These are phyloP conservation scores for Iguana delicatissima DNA, from an alignment of 2,797 vertebrate species.

Conservation along the genomic window DNA sequence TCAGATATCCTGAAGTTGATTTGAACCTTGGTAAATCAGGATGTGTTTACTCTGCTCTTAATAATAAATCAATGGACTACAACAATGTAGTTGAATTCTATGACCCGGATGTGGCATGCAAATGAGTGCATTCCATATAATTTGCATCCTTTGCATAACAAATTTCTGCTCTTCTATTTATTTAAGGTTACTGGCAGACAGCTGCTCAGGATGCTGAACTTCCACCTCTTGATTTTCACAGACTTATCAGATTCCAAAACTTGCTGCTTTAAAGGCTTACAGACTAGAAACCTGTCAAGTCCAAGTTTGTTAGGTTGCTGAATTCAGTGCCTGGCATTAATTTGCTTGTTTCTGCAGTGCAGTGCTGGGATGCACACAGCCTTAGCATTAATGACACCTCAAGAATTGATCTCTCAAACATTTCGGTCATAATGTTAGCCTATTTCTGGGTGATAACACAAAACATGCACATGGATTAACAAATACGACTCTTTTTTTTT, in stretches of 20 bases:
- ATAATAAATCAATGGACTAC: background rate
- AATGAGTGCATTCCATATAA: background rate
- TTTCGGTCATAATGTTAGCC: background rate
- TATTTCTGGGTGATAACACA: slow-evolving; percentile 7
- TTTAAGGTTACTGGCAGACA: background rate
- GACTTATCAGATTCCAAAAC: background rate
- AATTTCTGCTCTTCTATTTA: background rate
- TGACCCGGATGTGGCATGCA: background rate
- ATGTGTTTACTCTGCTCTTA: background rate
- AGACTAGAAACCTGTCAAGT: background rate
- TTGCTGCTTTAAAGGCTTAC: background rate
- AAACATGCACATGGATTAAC: slow-evolving; percentile 3
- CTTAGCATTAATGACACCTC: background rate
- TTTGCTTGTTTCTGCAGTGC: background rate
- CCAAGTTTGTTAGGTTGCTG: background rate
- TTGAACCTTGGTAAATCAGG: background rate
- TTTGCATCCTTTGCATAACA: background rate
- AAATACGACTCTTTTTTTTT: background rate
- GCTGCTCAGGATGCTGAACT: background rate
- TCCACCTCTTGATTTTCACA: background rate
- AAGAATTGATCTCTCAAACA: background rate
- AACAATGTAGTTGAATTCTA: background rate
- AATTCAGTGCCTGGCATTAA: background rate
- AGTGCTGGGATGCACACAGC: background rate
- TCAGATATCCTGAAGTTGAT: background rate